Conservation (phyloP, 1,140 invertebrate genomes). For the Branchinecta lindahli region DNA sequence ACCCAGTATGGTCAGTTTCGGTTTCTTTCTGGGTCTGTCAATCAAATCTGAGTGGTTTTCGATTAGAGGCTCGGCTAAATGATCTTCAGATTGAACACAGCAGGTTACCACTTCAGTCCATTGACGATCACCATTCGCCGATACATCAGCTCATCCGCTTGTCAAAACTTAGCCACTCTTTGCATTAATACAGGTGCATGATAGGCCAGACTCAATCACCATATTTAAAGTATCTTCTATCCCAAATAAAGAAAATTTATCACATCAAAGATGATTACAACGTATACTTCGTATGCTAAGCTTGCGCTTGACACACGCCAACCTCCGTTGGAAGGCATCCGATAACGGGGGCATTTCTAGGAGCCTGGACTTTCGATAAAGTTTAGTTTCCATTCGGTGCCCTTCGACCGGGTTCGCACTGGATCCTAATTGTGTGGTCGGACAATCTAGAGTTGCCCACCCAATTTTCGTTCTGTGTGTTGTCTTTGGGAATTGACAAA, state of each 20-base stretch:
- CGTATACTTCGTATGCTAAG: neutral
- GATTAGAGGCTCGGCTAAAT: conserved; percentile 5
- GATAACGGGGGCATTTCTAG: too few relatives aligned
- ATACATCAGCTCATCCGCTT: conserved; percentile 8
- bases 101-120: neutral
- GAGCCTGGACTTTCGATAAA: too few relatives aligned
- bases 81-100: conserved; percentile 10
- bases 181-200: conserved; percentile 7
- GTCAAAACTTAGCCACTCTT: conserved; percentile 8
- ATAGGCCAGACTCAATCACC: neutral
- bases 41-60: conserved; percentile 1
- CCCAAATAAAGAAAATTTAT: conserved; percentile 9
- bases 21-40: neutral
- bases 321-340: too few relatives aligned
- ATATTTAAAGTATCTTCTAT: conserved; percentile 1
- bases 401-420: too few relatives aligned
- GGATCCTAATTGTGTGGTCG: too few relatives aligned
- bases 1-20: too few relatives aligned
- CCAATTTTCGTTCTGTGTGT: too few relatives aligned
- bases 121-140: neutral
- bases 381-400: too few relatives aligned
- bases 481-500: too few relatives aligned
- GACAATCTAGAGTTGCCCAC: too few relatives aligned
- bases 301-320: too few relatives aligned
- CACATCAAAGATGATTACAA: neutral